Conservation (phyloP, 2,797 vertebrate species). For the Natrix natrix region DNA sequence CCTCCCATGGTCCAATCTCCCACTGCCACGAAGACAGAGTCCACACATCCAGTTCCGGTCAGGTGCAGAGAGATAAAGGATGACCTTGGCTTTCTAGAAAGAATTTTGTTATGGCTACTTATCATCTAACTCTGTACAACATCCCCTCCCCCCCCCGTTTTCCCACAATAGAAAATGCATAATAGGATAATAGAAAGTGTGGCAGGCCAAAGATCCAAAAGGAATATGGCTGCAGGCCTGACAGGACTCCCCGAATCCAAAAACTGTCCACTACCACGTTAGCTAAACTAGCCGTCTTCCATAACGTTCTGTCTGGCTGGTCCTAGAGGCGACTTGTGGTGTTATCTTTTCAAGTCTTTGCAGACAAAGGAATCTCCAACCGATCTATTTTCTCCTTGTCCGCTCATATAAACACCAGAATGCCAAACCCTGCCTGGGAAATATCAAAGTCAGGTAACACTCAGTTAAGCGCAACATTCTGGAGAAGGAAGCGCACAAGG, state of each 20-base stretch:
- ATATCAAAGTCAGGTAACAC: conserved; percentile 60
- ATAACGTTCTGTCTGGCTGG: background rate
- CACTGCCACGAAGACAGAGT: too few relatives aligned
- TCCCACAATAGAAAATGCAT: too few relatives aligned
- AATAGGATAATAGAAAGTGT: too few relatives aligned
- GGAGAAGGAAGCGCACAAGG: conserved; percentile 17
- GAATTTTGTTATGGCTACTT: too few relatives aligned
- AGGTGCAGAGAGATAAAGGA: too few relatives aligned
- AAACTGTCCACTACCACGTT: background rate
- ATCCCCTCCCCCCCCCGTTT: too few relatives aligned
- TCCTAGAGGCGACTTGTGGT: fast-evolving
- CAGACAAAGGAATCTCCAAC: conserved; percentile 51
- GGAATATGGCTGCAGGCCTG: too few relatives aligned
- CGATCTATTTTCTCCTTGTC: conserved; percentile 56
- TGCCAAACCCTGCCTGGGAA: conserved; percentile 49
- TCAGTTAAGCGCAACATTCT: conserved; percentile 16
- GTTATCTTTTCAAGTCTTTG: conserved; percentile 23
- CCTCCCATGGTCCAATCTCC: too few relatives aligned
- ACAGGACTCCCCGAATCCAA: background rate
- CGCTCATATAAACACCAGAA: conserved; percentile 62
- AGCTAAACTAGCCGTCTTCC: background rate
- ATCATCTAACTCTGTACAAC: too few relatives aligned
- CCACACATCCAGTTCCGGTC: too few relatives aligned
- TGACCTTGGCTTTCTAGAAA: too few relatives aligned
- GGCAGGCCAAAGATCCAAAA: too few relatives aligned